A percentile compares a stretch with the other conserved stretches of the same genome.
Evolutionary conservation across 2,113 vertebrate genomes (phyloP).

Genomic region (Indicator maculatus): DNA sequence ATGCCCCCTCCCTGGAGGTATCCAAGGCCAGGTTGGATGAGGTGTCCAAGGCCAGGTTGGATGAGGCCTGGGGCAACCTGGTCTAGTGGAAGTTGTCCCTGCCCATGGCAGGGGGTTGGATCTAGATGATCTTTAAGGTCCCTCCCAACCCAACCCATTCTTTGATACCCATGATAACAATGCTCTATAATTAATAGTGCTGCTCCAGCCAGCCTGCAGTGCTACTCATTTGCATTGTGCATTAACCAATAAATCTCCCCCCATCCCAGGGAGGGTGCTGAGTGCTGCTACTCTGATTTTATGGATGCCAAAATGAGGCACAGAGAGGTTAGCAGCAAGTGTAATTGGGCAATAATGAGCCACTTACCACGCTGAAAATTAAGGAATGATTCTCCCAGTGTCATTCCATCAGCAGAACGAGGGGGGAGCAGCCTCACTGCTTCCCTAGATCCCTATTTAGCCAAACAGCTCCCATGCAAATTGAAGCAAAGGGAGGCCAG

Average conservation of each 20-base stretch:
- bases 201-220: neutral
- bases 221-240: slow-evolving; percentile 2
- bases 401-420: slow-evolving; percentile 54
- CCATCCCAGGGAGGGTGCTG: slow-evolving; percentile 16
- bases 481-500: neutral
- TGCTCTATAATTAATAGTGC: neutral
- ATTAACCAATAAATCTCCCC: slow-evolving; percentile 38
- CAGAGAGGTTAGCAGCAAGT: slow-evolving; percentile 63
- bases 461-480: neutral
- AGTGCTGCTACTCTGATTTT: slow-evolving; percentile 45
- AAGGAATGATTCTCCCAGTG: slow-evolving; percentile 67
- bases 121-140: too few relatives aligned
- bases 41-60: too few relatives aligned
- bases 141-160: too few relatives aligned
- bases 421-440: neutral
- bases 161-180: neutral
- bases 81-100: too few relatives aligned
- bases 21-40: too few relatives aligned
- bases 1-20: too few relatives aligned
- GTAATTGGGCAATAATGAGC: slow-evolving; percentile 69
- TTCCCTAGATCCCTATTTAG: slow-evolving; percentile 33
- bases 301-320: slow-evolving; percentile 53
- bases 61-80: too few relatives aligned
- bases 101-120: too few relatives aligned
- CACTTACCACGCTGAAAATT: slow-evolving; percentile 61